Evolutionary conservation across 2,797 vertebrate species (phyloP), one percentile per base, ranked within the genome.

Genomic region (Typhlichthys subterraneus): DNA sequence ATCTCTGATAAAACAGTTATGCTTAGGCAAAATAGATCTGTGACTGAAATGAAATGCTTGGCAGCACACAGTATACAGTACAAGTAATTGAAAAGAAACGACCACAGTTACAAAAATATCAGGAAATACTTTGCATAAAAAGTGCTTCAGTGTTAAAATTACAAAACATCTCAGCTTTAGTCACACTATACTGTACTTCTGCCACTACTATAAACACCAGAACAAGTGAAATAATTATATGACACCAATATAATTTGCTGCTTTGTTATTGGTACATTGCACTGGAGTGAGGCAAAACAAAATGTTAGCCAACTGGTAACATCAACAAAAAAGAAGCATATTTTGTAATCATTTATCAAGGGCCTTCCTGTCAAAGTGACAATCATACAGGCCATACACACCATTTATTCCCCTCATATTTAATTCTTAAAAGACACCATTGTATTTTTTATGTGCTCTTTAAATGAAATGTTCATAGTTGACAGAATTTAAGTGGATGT

Each of bases 71-170:
- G 56, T 58, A 59, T 3, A 66, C 63, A 65, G 51, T 3, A 66
- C 63, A 65, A 53, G 67, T 59, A 65, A 70, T 45, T 14, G 52
- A 71, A 84, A 66, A 53, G 55, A 83, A 83, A 85, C 53, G 58
- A 69, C 54, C 38, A 63, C 65, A 75, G 62, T 89, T 91, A 90
- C 84, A 91, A 93, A 92, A 90, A 91, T 91, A 92, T 91, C 82
- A 78, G 63, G 78, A 91, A 91, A 91, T 85, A 82, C 76, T 89
- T 88, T 89, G 86, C 78, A 84, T 91, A 88, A 86, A 93, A 93
- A 92, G 92, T 93, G 91, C 91, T 85, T 82, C 67, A 89, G 89
- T 93, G 86, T 89, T 90, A 89, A 92, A 88, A 87, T 85, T 76
- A 88, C 85, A 90, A 87, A 91, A 85, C 70, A 83, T 76, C 75